phyloP scores from a whole-genome alignment of 2,888 invertebrate species.

The Congeria kusceri region DNA sequence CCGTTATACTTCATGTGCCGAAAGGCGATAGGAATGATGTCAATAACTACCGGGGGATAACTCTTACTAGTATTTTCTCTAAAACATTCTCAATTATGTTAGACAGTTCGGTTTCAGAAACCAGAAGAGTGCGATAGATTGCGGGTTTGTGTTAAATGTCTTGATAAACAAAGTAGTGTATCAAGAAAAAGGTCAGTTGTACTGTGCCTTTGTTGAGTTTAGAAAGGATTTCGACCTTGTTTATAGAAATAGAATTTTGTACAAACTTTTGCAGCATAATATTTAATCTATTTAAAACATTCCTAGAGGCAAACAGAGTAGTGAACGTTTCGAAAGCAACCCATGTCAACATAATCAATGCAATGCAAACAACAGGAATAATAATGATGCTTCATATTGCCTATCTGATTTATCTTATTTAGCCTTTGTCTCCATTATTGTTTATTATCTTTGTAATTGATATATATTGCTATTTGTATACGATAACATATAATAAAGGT shows the following conservation, averaged over 20 bases:
- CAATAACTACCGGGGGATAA: slow-evolving; percentile 7
- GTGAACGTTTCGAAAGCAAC: neutral
- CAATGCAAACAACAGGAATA: too few species aligned
- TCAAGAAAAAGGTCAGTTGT: slow-evolving; percentile 5
- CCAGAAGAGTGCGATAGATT: slow-evolving; percentile 20
- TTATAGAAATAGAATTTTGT: slow-evolving; percentile 16
- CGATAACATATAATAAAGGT: neutral
- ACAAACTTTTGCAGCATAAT: slow-evolving; percentile 11
- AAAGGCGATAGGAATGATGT: slow-evolving; percentile 10
- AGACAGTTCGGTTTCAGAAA: slow-evolving; percentile 23
- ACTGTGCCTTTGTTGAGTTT: slow-evolving; percentile 35
- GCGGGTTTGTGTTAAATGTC: slow-evolving; percentile 18
- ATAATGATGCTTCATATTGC: too few species aligned
- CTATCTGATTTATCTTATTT: slow-evolving; percentile 15
- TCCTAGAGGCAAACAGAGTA: slow-evolving; percentile 15
- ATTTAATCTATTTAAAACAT: slow-evolving; percentile 27
- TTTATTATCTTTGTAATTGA: slow-evolving; percentile 36
- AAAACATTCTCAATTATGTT: slow-evolving; percentile 6
- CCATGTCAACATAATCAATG: too few species aligned
- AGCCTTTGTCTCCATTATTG: slow-evolving; percentile 27
- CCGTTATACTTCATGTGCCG: neutral
- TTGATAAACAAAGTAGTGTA: slow-evolving; percentile 15
- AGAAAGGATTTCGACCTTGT: slow-evolving; percentile 31
- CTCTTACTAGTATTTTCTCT: slow-evolving; percentile 10
- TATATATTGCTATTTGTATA: neutral